Evolutionary conservation across 92 coral and sea anemone species (phyloP).

Genomic region (Umimayanthus chanpuru): DNA sequence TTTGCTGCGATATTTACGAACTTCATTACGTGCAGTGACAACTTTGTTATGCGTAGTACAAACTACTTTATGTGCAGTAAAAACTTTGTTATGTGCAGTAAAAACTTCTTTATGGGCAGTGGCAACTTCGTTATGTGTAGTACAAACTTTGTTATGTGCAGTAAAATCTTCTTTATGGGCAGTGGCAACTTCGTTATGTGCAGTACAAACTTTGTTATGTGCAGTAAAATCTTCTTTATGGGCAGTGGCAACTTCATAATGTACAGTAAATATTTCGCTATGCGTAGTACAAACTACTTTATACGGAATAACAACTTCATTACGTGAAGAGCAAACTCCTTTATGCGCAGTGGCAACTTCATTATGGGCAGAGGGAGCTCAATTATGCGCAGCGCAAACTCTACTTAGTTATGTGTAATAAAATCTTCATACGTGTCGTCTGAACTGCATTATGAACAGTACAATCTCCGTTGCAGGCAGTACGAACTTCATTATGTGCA

Average conservation of each 20-base stretch:
- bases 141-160: not conserved
- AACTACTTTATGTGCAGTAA: too few species aligned
- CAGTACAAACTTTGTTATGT: too few species aligned
- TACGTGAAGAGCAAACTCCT: slow-evolving; percentile 2
- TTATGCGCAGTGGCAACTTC: slow-evolving; percentile 9
- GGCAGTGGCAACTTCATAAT: too few species aligned
- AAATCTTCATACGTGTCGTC: not conserved
- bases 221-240: too few species aligned
- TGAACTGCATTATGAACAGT: slow-evolving; percentile 4
- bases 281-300: not conserved
- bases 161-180: not conserved
- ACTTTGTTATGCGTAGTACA: slow-evolving; percentile 4
- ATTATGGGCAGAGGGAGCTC: slow-evolving; percentile 1
- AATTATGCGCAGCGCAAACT: slow-evolving; percentile 22
- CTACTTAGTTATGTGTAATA: slow-evolving; percentile 6
- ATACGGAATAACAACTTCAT: not conserved
- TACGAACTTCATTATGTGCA: slow-evolving; percentile 23
- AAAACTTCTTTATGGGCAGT: too few species aligned
- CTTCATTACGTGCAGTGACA: not conserved
- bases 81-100: too few species aligned
- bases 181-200: too few species aligned
- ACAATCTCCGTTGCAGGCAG: slow-evolving; percentile 13
- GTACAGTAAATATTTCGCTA: too few species aligned
- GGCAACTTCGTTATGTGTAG: too few species aligned
- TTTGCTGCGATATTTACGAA: too few species aligned